phyloP scores from a whole-genome alignment of 2,113 vertebrate species.

The Sphaerodactylus townsendi region DNA sequence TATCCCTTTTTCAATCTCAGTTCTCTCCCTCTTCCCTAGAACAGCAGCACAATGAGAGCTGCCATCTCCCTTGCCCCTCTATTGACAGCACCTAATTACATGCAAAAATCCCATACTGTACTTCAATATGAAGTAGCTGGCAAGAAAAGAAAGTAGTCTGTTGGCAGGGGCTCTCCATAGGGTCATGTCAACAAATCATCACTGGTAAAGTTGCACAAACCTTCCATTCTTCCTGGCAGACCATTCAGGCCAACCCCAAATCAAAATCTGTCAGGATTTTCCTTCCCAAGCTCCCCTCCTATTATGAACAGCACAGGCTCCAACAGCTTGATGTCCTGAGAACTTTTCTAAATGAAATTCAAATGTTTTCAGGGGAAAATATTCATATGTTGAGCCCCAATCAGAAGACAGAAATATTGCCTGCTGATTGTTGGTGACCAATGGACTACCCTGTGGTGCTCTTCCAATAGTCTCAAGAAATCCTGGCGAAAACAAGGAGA shows the following conservation, averaged over 20 bases:
- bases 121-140: conserved; percentile 58
- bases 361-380: conserved; percentile 14
- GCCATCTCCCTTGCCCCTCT: neutral
- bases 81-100: conserved; percentile 23
- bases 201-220: conserved; percentile 65
- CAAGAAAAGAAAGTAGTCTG: conserved; percentile 36
- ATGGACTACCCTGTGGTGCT: neutral
- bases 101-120: conserved; percentile 53
- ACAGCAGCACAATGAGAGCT: neutral
- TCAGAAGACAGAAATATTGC: neutral
- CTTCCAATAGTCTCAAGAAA: neutral
- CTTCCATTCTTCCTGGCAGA: conserved; percentile 52
- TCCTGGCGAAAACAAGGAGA: neutral
- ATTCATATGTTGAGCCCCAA: conserved; percentile 36
- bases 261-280: conserved; percentile 37
- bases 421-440: neutral
- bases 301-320: conserved; percentile 55
- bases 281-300: conserved; percentile 52
- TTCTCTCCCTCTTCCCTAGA: neutral
- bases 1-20: neutral
- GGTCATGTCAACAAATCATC: conserved; percentile 59
- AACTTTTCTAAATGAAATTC: conserved; percentile 25
- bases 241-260: conserved; percentile 49
- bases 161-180: conserved; percentile 61
- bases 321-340: conserved; percentile 45